Percentiles rank a stretch among this genome's conserved stretches.
Conservation (phyloP, 2,113 vertebrate species). For the Pluvianellus socialis region DNA sequence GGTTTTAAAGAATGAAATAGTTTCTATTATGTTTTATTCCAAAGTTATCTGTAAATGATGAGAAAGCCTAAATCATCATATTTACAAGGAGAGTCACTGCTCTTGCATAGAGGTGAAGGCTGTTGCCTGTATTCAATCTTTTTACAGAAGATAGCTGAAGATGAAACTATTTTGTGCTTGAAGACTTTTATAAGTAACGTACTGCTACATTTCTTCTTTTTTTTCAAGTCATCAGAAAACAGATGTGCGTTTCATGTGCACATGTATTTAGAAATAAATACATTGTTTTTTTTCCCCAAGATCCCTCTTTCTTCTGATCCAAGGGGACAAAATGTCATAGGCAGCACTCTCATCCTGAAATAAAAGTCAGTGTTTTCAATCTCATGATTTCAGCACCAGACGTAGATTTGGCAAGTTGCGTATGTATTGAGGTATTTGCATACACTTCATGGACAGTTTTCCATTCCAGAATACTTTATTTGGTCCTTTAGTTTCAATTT, state of each 20-base stretch:
- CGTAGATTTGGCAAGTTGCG: background rate
- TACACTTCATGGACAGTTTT: background rate
- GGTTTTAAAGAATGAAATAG: background rate
- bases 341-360: background rate
- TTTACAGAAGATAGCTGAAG: background rate
- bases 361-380: background rate
- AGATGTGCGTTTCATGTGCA: accelerated
- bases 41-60: background rate
- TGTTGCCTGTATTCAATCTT: background rate
- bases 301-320: background rate
- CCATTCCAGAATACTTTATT: background rate
- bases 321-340: background rate
- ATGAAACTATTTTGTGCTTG: background rate
- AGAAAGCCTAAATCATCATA: background rate
- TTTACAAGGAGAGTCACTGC: background rate
- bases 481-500: background rate
- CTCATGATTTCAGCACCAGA: background rate
- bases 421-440: background rate
- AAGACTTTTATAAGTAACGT: background rate
- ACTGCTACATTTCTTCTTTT: background rate
- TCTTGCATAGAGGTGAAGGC: background rate
- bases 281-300: no score
- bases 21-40: background rate
- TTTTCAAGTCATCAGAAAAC: background rate
- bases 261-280: background rate